Conservation (phyloP, 2,888 invertebrate genomes). For the Drosophila cracens region DNA sequence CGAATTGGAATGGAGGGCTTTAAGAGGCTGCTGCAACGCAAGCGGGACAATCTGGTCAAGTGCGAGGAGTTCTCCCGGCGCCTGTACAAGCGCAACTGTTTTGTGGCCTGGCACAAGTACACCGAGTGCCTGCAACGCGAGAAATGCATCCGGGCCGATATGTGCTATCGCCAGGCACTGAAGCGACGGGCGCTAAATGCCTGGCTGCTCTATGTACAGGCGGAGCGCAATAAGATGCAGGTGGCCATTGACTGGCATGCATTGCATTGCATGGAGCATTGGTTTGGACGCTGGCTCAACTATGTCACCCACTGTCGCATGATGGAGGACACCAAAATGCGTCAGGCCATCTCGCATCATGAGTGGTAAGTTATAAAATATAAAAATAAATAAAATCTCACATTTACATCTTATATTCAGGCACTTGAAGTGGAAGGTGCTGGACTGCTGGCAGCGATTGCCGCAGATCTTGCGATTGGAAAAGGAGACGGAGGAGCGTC, state of each 20-base stretch:
- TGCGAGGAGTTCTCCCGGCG: slow-evolving; percentile 86
- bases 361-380: slow-evolving; percentile 78
- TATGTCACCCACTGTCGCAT: slow-evolving; percentile 85
- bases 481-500: slow-evolving; percentile 89
- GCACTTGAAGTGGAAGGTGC: slow-evolving; percentile 85
- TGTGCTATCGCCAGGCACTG: slow-evolving; percentile 86
- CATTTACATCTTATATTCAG: slow-evolving; percentile 46
- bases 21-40: slow-evolving; percentile 80
- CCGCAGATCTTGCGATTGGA: slow-evolving; percentile 88
- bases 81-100: slow-evolving; percentile 86
- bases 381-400: neutral
- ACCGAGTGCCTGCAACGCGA: slow-evolving; percentile 86
- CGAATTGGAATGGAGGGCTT: slow-evolving; percentile 83
- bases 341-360: slow-evolving; percentile 83
- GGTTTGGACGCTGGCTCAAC: slow-evolving; percentile 86
- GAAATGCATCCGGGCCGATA: slow-evolving; percentile 87
- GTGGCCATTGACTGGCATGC: slow-evolving; percentile 91
- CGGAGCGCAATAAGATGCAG: slow-evolving; percentile 86
- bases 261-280: slow-evolving; percentile 86
- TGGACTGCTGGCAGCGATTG: slow-evolving; percentile 88
- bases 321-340: slow-evolving; percentile 85
- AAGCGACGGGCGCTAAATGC: slow-evolving; percentile 85
- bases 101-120: slow-evolving; percentile 86
- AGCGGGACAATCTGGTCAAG: slow-evolving; percentile 83
- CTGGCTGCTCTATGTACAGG: slow-evolving; percentile 84